Evolutionary conservation across 2,797 vertebrate species (phyloP).

Genomic region (Pseudotriccus pelzelni): DNA sequence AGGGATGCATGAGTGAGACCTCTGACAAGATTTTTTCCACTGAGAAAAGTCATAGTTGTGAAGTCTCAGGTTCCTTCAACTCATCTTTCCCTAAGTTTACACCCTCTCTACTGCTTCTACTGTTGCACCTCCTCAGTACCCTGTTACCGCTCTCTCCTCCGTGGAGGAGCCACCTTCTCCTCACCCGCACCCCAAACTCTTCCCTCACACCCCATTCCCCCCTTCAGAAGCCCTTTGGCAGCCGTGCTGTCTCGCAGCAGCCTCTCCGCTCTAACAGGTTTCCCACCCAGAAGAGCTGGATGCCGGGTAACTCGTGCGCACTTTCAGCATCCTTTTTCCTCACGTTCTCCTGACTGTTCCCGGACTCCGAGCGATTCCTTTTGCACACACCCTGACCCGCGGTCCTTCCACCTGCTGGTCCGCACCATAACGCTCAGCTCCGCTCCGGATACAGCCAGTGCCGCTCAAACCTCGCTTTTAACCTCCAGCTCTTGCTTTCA

Average conservation of each 20-base stretch:
- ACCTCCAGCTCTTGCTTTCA: background rate
- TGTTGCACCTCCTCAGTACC: background rate
- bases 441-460: background rate
- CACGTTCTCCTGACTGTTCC: too few relatives aligned
- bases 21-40: background rate
- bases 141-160: background rate
- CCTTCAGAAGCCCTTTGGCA: background rate
- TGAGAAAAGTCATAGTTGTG: background rate
- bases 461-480: background rate
- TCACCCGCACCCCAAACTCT: rapidly evolving
- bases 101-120: background rate
- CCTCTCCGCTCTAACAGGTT: background rate
- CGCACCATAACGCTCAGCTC: background rate
- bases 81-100: background rate
- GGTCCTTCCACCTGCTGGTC: background rate
- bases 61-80: background rate
- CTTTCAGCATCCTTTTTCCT: too few relatives aligned
- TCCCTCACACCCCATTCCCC: rapidly evolving
- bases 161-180: background rate
- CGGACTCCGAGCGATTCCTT: too few relatives aligned
- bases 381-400: too few relatives aligned
- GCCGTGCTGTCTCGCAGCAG: background rate
- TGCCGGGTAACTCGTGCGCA: background rate
- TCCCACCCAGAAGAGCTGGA: background rate
- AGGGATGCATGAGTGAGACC: background rate